Percentiles rank a stretch among this genome's conserved stretches.
Evolutionary conservation across 2,113 vertebrate species (phyloP).

Genomic region (Aspidoscelis tigris): DNA sequence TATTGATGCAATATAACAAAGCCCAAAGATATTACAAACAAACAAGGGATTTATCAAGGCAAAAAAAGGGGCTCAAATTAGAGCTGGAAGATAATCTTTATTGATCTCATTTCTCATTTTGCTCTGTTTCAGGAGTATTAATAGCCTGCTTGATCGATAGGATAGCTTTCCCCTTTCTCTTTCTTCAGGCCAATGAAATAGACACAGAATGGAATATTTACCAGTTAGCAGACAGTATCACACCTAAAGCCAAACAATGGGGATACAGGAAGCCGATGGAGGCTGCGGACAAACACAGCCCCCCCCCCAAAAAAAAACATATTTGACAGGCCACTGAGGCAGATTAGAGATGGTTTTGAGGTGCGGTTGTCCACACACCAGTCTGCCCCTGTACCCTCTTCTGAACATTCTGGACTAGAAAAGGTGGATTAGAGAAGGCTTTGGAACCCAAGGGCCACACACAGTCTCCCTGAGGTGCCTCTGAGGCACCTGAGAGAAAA

Average conservation of each 20-base stretch:
- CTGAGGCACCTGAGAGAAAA: no score
- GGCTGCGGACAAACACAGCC: no score
- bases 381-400: no score
- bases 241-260: background rate
- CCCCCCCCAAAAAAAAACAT: no score
- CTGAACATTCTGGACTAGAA: no score
- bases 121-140: slow-evolving; percentile 17
- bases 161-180: slow-evolving; percentile 16
- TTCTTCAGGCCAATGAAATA: background rate
- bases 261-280: background rate
- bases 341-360: no score
- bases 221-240: background rate
- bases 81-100: slow-evolving; percentile 44
- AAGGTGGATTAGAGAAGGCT: no score
- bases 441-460: no score
- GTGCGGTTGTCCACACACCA: no score
- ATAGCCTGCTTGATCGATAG: background rate
- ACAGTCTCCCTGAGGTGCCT: no score
- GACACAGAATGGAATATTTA: no score
- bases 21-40: background rate
- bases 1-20: slow-evolving; percentile 46
- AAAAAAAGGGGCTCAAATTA: slow-evolving; percentile 29
- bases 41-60: slow-evolving; percentile 31
- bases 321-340: no score
- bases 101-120: slow-evolving; percentile 30